Percentiles rank a stretch among this genome's conserved stretches.
Conservation (phyloP, 2,797 vertebrate genomes). For the Pseudochromis fuscus region DNA sequence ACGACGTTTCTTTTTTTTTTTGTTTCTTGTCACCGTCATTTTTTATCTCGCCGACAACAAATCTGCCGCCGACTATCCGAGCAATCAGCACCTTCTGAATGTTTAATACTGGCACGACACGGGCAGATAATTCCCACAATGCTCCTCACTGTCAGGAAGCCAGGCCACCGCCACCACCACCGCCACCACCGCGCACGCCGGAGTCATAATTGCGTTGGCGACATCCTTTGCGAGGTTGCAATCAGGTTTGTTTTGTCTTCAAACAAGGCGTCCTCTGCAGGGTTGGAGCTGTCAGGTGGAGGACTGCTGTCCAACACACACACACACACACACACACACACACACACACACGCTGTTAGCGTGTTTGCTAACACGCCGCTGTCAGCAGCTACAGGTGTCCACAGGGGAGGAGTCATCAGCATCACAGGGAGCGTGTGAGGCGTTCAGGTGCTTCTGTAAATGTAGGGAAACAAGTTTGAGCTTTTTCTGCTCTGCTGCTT, state of each 20-base stretch:
- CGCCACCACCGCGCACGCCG: slow-evolving; percentile 3
- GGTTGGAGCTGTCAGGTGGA: slow-evolving; percentile 40
- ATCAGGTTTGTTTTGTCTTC: slow-evolving; percentile 65
- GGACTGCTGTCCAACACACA: slow-evolving; percentile 15
- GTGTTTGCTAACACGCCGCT: slow-evolving; percentile 46
- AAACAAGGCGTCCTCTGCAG: slow-evolving; percentile 42
- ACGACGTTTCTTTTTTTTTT: slow-evolving; percentile 28
- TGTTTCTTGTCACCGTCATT: slow-evolving; percentile 45
- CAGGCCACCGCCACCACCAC: slow-evolving; percentile 36
- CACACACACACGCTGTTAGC: too few species aligned
- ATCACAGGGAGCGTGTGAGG: neutral
- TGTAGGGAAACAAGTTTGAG: too few species aligned
- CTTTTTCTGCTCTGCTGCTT: too few species aligned
- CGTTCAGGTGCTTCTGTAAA: neutral
- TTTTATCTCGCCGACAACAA: slow-evolving; percentile 58
- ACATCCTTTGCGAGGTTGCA: slow-evolving; percentile 56
- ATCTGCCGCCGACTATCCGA: slow-evolving; percentile 36
- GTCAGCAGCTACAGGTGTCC: slow-evolving; percentile 51
- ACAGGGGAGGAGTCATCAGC: slow-evolving; percentile 22
- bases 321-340: neutral
- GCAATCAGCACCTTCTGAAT: slow-evolving; percentile 69
- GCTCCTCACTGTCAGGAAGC: slow-evolving; percentile 63
- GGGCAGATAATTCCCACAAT: slow-evolving; percentile 68
- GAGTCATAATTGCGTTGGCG: slow-evolving; percentile 65
- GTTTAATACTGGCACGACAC: slow-evolving; percentile 61